Evolutionary conservation across 2,888 invertebrate genomes (phyloP).

Genomic region (Drosophila algonquin): DNA sequence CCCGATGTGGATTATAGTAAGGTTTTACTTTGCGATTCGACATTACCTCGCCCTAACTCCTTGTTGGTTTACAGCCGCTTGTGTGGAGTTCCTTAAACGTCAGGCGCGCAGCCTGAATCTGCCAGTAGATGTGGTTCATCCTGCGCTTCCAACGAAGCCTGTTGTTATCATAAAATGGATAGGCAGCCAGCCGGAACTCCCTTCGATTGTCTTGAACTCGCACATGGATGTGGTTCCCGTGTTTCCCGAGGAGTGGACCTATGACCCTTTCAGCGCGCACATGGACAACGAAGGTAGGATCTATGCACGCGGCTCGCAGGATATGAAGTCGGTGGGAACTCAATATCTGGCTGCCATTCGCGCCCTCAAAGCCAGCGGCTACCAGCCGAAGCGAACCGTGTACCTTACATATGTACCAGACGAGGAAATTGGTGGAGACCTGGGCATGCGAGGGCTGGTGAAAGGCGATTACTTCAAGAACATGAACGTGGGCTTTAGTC

Average conservation of each 20-base stretch:
- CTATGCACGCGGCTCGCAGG: conserved; percentile 89
- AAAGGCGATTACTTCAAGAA: conserved; percentile 87
- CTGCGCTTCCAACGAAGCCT: conserved; percentile 87
- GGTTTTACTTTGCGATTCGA: conserved; percentile 7
- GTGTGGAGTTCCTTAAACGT: conserved; percentile 89
- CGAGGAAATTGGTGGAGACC: conserved; percentile 88
- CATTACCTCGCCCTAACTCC: not conserved
- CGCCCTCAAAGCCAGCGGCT: conserved; percentile 86
- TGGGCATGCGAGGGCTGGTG: conserved; percentile 90
- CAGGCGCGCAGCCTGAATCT: conserved; percentile 89
- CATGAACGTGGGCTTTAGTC: conserved; percentile 90
- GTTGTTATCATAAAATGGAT: conserved; percentile 91
- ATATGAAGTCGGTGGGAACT: conserved; percentile 93
- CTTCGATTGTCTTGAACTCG: conserved; percentile 93
- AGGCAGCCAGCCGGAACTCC: conserved; percentile 89
- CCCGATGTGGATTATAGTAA: conserved; percentile 93
- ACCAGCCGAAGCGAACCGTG: conserved; percentile 87
- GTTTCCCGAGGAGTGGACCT: conserved; percentile 93
- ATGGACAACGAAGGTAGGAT: conserved; percentile 94
- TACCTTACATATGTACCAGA: conserved; percentile 90
- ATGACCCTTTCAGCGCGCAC: conserved; percentile 94
- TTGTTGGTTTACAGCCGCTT: conserved; percentile 73
- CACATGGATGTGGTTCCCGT: conserved; percentile 98
- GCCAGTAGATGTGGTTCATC: conserved; percentile 86
- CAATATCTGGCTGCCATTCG: conserved; percentile 91